A percentile compares a stretch with the other conserved stretches of the same genome.
Conservation (phyloP, 2,888 invertebrate genomes). For the Lycophotia porphyrea region DNA sequence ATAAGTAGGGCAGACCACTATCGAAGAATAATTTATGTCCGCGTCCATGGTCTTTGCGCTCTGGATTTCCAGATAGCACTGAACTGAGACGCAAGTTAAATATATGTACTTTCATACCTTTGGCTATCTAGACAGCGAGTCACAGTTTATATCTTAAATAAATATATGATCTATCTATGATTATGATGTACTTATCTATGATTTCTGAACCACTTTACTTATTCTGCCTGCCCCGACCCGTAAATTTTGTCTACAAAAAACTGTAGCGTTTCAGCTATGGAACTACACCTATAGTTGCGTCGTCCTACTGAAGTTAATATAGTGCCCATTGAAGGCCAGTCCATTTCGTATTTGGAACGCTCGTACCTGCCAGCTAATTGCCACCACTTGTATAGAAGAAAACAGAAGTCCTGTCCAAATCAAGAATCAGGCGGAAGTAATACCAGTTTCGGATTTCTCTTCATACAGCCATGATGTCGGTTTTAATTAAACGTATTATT, state of each 20-base stretch:
- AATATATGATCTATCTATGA: too few species aligned
- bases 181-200: too few species aligned
- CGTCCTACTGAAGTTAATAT: neutral
- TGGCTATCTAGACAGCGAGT: neutral
- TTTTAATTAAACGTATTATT: conserved; percentile 33
- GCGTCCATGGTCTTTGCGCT: neutral
- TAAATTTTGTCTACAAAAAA: neutral
- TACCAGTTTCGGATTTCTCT: conserved; percentile 31
- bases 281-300: neutral
- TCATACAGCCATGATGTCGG: conserved; percentile 43
- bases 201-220: neutral
- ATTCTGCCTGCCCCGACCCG: too few species aligned
- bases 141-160: neutral
- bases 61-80: conserved; percentile 2
- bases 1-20: neutral
- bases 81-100: neutral
- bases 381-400: neutral
- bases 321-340: neutral
- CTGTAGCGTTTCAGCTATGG: neutral
- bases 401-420: conserved; percentile 10
- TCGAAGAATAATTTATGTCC: neutral
- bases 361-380: neutral
- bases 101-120: neutral
- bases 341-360: neutral
- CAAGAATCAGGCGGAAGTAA: conserved; percentile 42